These are phyloP conservation scores for Aleadryas rufinucha DNA, from an alignment of 2,113 vertebrate genomes.

Conservation along the genomic window DNA sequence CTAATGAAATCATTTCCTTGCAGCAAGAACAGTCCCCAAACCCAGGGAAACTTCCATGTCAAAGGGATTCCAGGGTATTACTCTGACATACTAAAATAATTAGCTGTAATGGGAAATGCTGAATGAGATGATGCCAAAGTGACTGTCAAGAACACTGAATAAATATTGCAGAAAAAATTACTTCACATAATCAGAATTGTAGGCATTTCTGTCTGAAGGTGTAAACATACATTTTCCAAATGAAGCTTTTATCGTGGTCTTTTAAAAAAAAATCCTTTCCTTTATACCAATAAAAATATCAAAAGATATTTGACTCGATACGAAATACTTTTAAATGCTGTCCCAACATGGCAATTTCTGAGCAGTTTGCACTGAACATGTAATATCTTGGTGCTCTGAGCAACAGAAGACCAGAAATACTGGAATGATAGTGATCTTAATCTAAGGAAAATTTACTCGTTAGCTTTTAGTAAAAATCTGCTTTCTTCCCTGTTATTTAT, in stretches of 20 bases:
- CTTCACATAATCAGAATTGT: neutral
- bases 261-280: neutral
- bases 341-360: neutral
- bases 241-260: neutral
- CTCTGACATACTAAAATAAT: neutral
- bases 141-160: neutral
- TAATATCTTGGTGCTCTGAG: neutral
- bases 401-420: neutral
- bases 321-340: neutral
- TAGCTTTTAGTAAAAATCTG: neutral
- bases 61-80: neutral
- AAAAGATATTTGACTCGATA: neutral
- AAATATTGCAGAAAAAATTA: neutral
- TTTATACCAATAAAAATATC: neutral
- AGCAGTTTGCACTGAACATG: neutral
- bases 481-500: neutral
- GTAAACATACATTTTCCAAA: neutral
- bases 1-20: neutral
- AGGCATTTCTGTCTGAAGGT: neutral
- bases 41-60: neutral
- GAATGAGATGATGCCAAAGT: neutral
- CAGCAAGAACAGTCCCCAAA: neutral
- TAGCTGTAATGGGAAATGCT: neutral
- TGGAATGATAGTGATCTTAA: neutral
- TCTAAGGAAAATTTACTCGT: conserved; percentile 37